Base-by-base conservation (phyloP, 2,797 vertebrate species). In the Coilia nasus region DNA sequence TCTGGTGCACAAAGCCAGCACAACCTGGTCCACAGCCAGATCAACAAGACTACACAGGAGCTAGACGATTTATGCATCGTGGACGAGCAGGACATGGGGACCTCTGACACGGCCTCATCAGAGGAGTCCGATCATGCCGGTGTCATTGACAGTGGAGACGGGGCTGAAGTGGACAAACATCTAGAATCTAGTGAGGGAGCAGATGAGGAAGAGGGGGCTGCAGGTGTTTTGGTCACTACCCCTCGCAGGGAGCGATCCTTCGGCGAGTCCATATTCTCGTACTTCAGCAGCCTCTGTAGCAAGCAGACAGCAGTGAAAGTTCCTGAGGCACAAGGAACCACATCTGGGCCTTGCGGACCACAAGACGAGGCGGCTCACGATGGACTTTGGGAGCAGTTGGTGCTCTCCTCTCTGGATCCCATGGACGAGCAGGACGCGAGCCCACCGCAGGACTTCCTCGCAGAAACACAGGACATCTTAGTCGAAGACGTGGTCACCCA, bases 51-150 rank as follows among this genome's bases (percentile, higher is more conserved):
- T 14, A 56, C 31, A 23, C 60, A 57, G 28, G 60, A 62, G 50
- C 15, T 82, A 47, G 28, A 82, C n/a, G 81, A 81, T 11, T 28
- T 85, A 62, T 44, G 81, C 62, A 54, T 85, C 31, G 28, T 57
- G 31, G 84, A 82, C n/a, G 84, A 85, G 47, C 46, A 64, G n/a
- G 21, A 56, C 7, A 50, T 78, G 44, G 81, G 54, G 2, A 54
- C 28, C 60, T 35, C 46, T 31, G 44, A 46, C 59, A 50, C 21
- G 23, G 60, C 9, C 6, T 67, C 46, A 60, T 81, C 62, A 15
- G 44, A 71, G 28, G 81, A 75, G 67, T 35, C 31, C 6, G 67
- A 41, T 17, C 67, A 35, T 35, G 67, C 5, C 67, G 7, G 31
- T 21, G 12, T 35, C 15, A 75, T 15, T 75, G 28, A 28, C 17